Conservation (phyloP, 2,888 invertebrate species). For the Lysandra coridon region DNA sequence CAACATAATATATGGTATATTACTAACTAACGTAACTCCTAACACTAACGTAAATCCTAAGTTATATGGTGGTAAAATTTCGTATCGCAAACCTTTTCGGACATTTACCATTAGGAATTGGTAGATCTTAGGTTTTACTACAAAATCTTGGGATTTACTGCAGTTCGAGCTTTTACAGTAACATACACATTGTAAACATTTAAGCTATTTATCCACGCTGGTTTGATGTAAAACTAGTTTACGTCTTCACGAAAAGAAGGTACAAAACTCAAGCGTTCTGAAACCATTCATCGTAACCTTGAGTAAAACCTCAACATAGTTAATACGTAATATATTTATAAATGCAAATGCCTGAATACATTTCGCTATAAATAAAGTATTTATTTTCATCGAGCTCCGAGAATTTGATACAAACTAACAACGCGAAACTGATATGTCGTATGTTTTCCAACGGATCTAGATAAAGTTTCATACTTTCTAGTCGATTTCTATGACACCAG, state of each 20-base stretch:
- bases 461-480: slow-evolving; percentile 1
- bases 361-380: slow-evolving; percentile 1
- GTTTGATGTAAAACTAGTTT: too few relatives aligned
- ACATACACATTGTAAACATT: too few relatives aligned
- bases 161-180: too few relatives aligned
- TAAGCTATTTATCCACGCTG: too few relatives aligned
- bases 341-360: slow-evolving; percentile 5
- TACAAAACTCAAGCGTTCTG: not conserved
- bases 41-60: too few relatives aligned
- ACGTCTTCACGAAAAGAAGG: not conserved
- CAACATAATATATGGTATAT: too few relatives aligned
- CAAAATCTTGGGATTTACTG: too few relatives aligned
- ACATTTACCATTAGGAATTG: too few relatives aligned
- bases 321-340: not conserved
- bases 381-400: not conserved
- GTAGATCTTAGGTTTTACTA: too few relatives aligned
- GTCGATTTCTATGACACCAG: not conserved
- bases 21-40: too few relatives aligned
- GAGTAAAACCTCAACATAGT: not conserved
- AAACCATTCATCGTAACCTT: not conserved
- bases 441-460: slow-evolving; percentile 9
- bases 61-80: too few relatives aligned
- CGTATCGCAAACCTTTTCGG: too few relatives aligned
- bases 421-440: slow-evolving; percentile 1
- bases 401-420: not conserved